Evolutionary conservation across 2,113 vertebrate species (phyloP).

Genomic region (Pomatostomus ruficeps): DNA sequence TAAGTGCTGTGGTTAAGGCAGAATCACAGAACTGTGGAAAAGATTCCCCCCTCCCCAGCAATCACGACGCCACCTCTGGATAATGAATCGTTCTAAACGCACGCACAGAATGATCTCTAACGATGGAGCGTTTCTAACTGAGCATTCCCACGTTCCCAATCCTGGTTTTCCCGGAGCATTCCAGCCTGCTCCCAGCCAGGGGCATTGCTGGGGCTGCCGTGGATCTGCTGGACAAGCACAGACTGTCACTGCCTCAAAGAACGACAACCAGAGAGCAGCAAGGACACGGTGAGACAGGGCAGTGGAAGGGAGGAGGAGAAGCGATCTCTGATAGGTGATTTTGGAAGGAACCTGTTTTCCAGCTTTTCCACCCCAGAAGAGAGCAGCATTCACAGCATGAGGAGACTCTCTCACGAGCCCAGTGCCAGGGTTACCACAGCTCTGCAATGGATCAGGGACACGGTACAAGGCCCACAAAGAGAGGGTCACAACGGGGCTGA

Average conservation of each 20-base stretch:
- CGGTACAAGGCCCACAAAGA: accelerated
- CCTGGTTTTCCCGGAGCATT: background rate
- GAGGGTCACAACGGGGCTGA: accelerated
- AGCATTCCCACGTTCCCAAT: background rate
- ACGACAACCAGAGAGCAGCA: background rate
- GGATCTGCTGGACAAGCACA: background rate
- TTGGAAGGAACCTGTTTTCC: background rate
- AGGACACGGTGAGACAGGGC: background rate
- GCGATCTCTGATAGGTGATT: background rate
- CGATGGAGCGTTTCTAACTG: constrained; percentile 3
- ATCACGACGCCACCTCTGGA: constrained; percentile 22
- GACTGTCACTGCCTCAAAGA: background rate
- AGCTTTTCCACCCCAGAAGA: background rate
- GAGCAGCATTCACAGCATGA: background rate
- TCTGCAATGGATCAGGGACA: accelerated
- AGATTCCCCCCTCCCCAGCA: background rate
- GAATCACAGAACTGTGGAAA: background rate
- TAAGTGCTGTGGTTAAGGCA: too few species aligned
- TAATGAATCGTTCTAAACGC: background rate
- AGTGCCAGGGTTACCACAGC: background rate
- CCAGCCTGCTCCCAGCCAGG: background rate
- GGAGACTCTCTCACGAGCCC: background rate
- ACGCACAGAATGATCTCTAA: background rate
- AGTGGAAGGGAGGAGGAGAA: background rate
- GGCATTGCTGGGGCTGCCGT: background rate